Conservation (phyloP, 2,113 vertebrate genomes). For the Neotoma lepida region DNA sequence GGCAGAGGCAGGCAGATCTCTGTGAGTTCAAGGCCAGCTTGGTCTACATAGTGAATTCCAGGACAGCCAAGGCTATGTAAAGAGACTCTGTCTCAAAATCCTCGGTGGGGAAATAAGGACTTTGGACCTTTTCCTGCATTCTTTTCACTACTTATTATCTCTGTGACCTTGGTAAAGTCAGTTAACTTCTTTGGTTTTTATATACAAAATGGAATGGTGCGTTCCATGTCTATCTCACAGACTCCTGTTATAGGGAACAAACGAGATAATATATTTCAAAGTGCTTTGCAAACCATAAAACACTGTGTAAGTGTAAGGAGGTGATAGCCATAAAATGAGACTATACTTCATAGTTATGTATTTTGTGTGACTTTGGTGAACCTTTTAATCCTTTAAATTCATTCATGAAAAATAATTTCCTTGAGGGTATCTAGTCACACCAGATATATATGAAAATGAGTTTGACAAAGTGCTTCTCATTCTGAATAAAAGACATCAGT, state of each 20-base stretch:
- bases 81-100: background rate
- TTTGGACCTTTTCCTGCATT: conserved; percentile 36
- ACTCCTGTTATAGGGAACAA: conserved; percentile 56
- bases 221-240: conserved; percentile 23
- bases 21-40: background rate
- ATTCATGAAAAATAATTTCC: conserved; percentile 67
- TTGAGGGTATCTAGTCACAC: conserved; percentile 44
- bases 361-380: conserved; percentile 67
- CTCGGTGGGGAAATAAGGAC: background rate
- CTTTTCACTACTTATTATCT: conserved; percentile 4
- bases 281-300: conserved; percentile 68
- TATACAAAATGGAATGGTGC: conserved; percentile 2
- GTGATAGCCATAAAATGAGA: conserved; percentile 71
- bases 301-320: conserved; percentile 52
- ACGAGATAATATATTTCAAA: conserved; percentile 68
- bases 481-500: background rate
- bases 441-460: conserved; percentile 64
- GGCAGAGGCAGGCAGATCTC: background rate
- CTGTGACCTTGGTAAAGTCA: conserved; percentile 57
- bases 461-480: conserved; percentile 50
- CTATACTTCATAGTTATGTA: conserved; percentile 66
- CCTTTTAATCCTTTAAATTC: conserved; percentile 71
- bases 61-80: background rate
- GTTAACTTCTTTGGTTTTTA: conserved; percentile 44
- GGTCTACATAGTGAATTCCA: background rate